Percentiles rank a stretch among this genome's conserved stretches.
Conservation (phyloP, 2,113 vertebrate genomes). For the Promerops cafer region DNA sequence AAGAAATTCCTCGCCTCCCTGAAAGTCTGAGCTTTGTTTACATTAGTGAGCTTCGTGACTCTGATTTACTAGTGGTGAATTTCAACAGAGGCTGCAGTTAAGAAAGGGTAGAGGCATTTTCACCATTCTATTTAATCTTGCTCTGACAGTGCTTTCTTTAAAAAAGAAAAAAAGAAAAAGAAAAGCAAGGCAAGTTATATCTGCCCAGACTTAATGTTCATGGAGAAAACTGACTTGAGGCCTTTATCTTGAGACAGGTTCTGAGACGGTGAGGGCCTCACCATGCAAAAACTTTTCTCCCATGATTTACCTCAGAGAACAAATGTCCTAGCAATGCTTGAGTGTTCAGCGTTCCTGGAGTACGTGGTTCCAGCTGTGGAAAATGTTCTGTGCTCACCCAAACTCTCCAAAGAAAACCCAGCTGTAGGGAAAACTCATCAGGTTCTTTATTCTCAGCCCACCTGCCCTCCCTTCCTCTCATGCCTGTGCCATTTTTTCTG, state of each 20-base stretch:
- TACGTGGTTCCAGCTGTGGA: not conserved
- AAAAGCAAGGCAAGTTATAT: not conserved
- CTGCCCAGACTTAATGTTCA: not conserved
- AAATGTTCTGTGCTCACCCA: not conserved
- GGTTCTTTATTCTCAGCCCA: not conserved
- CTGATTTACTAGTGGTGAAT: slow-evolving; percentile 19
- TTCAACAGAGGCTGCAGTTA: slow-evolving; percentile 1
- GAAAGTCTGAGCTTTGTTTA: slow-evolving; percentile 29
- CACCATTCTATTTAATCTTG: not conserved
- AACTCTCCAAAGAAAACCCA: not conserved
- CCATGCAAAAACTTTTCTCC: not conserved
- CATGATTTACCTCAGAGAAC: not conserved
- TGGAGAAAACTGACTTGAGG: not conserved
- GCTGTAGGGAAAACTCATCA: not conserved
- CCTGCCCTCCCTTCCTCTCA: not conserved
- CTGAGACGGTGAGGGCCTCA: not conserved
- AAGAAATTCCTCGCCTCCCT: slow-evolving; percentile 39
- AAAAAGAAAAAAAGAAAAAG: no score
- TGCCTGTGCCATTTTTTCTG: not conserved
- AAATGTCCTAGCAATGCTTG: not conserved
- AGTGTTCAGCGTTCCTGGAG: not conserved
- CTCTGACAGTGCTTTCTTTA: not conserved
- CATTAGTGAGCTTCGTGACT: not conserved
- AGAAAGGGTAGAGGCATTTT: not conserved
- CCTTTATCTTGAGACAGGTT: not conserved